Percentiles rank a stretch among this genome's conserved stretches.
These are phyloP conservation scores for Thrips palmi DNA, from an alignment of 1,140 invertebrate genomes.

Conservation along the genomic window DNA sequence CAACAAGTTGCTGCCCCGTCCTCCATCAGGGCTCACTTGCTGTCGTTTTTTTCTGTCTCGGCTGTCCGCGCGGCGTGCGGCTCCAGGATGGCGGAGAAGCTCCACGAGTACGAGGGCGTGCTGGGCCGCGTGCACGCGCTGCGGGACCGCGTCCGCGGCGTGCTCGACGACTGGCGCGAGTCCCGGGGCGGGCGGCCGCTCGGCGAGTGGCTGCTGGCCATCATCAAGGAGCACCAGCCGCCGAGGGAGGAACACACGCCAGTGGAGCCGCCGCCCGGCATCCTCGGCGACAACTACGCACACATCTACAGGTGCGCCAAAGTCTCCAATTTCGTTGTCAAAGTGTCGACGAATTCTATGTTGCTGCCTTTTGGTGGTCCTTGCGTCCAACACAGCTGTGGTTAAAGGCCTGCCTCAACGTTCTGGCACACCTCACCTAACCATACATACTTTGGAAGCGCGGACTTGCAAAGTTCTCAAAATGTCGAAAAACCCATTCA, in stretches of 20 bases:
- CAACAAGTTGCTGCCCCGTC: too few relatives aligned
- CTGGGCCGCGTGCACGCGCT: slow-evolving; percentile 46
- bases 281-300: slow-evolving; percentile 30
- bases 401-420: background rate
- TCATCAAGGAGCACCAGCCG: slow-evolving; percentile 22
- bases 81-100: slow-evolving; percentile 40
- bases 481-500: background rate
- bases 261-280: slow-evolving; percentile 15
- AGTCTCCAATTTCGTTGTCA: background rate
- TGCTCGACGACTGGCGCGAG: slow-evolving; percentile 36
- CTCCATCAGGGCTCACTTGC: too few relatives aligned
- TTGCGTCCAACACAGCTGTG: background rate
- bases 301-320: slow-evolving; percentile 52
- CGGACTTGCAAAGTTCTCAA: background rate
- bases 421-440: background rate
- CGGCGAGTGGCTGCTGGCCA: too few relatives aligned
- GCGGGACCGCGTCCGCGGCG: slow-evolving; percentile 38
- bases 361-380: background rate
- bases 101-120: slow-evolving; percentile 57
- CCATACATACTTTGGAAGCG: background rate
- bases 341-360: background rate
- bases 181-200: too few relatives aligned
- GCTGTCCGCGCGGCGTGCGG: too few relatives aligned
- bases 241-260: slow-evolving; percentile 22
- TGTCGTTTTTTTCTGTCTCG: too few relatives aligned